Evolutionary conservation across 92 coral and sea anemone species (phyloP).

Genomic region (Palythoa caribaeorum): DNA sequence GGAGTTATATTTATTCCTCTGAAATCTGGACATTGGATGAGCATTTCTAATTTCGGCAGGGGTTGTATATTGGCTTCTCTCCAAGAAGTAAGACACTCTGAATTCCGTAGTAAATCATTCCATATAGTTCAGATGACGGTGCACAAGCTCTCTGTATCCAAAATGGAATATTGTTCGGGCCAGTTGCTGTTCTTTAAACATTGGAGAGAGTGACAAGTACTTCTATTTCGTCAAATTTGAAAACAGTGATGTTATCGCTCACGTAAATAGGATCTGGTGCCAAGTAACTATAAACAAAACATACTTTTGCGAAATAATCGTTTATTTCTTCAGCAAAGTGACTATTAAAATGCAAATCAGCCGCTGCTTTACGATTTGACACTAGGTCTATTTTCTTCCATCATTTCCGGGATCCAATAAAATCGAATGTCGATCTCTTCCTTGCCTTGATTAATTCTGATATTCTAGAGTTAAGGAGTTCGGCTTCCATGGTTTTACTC

Average conservation of each 20-base stretch:
- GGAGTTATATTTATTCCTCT: conserved; percentile 71
- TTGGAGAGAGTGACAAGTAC: conserved; percentile 32
- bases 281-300: conserved; percentile 5
- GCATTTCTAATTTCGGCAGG: conserved; percentile 66
- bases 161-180: not conserved
- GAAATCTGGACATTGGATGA: conserved; percentile 41
- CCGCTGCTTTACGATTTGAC: conserved; percentile 21
- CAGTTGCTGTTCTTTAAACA: conserved; percentile 14
- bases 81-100: conserved; percentile 58
- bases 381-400: conserved; percentile 25
- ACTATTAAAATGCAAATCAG: conserved; percentile 9
- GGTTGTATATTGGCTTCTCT: conserved; percentile 70
- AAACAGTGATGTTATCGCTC: not conserved
- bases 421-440: conserved; percentile 3
- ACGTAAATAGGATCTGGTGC: not conserved
- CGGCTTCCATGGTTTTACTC: not conserved
- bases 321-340: conserved; percentile 14
- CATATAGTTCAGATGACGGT: conserved; percentile 46
- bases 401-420: conserved; percentile 8
- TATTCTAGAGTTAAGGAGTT: conserved; percentile 5
- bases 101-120: conserved; percentile 51
- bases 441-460: not conserved
- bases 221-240: conserved; percentile 8
- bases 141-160: conserved; percentile 38
- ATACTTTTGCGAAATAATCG: conserved; percentile 18